These are phyloP conservation scores for Plecotus auritus DNA, from an alignment of 2,113 vertebrate genomes.

Conservation along the genomic window DNA sequence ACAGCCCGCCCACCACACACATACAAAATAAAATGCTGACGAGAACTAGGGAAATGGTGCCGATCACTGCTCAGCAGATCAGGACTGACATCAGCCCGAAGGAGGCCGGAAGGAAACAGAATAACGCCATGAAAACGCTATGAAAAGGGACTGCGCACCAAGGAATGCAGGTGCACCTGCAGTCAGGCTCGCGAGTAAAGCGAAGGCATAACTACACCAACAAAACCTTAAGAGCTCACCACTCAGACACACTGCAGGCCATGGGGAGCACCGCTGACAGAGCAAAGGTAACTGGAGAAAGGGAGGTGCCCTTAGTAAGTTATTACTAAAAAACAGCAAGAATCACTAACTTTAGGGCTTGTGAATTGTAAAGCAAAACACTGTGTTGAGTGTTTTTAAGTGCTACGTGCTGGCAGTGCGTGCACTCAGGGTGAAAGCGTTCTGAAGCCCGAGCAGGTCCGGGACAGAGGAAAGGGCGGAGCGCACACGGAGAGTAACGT, in stretches of 20 bases:
- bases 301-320: background rate
- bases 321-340: background rate
- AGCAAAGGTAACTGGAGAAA: background rate
- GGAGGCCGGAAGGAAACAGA: background rate
- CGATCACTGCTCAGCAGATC: background rate
- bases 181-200: background rate
- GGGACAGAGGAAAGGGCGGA: background rate
- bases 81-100: background rate
- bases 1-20: background rate
- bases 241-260: background rate
- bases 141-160: background rate
- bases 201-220: background rate
- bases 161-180: background rate
- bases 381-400: background rate
- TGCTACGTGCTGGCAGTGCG: too few relatives aligned
- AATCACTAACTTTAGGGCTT: background rate
- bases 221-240: background rate
- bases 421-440: background rate
- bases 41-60: background rate
- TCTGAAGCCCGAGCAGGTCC: background rate
- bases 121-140: background rate
- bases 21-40: background rate
- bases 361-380: background rate
- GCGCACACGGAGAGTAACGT: background rate
- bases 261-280: accelerated